A percentile compares a stretch with the other conserved stretches of the same genome.
Conservation (phyloP, 2,797 vertebrate genomes). For the Rachycentron canadum region DNA sequence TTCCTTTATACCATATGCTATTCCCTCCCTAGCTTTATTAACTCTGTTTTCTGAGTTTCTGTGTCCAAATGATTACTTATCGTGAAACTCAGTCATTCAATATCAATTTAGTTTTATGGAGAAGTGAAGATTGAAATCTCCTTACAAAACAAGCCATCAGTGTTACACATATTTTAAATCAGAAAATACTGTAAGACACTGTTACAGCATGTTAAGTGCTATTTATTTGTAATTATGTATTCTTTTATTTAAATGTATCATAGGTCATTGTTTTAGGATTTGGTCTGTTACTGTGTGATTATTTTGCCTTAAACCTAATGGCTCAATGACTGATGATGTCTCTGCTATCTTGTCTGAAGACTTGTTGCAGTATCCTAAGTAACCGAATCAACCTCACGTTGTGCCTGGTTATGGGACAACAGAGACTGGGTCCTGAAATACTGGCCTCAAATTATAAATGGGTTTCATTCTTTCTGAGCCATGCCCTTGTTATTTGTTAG, state of each 20-base stretch:
- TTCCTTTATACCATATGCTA: constrained; percentile 9
- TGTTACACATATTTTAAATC: constrained; percentile 49
- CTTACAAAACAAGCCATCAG: constrained; percentile 50
- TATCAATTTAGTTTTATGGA: constrained; percentile 35
- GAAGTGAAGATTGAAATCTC: constrained; percentile 37
- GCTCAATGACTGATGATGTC: constrained; percentile 51
- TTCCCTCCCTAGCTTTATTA: constrained; percentile 28
- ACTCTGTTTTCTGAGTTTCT: constrained; percentile 30
- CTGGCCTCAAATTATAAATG: constrained; percentile 56
- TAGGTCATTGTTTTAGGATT: constrained; percentile 31
- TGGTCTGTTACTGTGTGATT: constrained; percentile 38
- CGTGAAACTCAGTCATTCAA: constrained; percentile 42
- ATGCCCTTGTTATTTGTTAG: constrained; percentile 59
- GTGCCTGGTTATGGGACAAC: constrained; percentile 78
- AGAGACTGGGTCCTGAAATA: constrained; percentile 59
- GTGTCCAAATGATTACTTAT: constrained; percentile 44
- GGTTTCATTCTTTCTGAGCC: constrained; percentile 68
- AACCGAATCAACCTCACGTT: constrained; percentile 78
- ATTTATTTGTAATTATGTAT: constrained; percentile 51
- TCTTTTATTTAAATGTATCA: constrained; percentile 41
- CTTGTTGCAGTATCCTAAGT: constrained; percentile 71
- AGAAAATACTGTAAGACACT: constrained; percentile 53
- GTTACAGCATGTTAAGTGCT: constrained; percentile 61
- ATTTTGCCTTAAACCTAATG: constrained; percentile 64
- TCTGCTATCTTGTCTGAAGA: constrained; percentile 64